Base-by-base conservation (phyloP, 2,113 vertebrate species). In the Pachypanchax playfairii region DNA sequence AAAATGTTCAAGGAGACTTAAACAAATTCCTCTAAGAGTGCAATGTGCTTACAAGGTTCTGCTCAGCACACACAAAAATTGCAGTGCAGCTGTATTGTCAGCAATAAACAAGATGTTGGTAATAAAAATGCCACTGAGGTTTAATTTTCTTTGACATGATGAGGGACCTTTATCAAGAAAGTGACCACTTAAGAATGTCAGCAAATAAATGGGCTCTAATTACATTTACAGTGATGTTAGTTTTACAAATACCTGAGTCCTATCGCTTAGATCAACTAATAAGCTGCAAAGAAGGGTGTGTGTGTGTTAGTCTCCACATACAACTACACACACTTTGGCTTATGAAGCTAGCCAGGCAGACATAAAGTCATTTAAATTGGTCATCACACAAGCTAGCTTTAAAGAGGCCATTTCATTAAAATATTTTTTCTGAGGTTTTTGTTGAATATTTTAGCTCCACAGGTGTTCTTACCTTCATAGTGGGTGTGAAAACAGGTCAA, bases 231-330 rank as follows among this genome's bases (percentile, higher is more conserved):
- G 6, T 22, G 9, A 17, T 22, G 31, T 22, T 26, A 18, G 17
- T 11, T 33, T 22, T 36, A 21, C 14, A 48, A 60, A 66, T 57
- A 79, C 48, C 58, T 51, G 48, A 51, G 38, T 55, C 31, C 51
- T 59, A 26, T 55, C 18, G 42, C 49, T 15, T n/a, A 46, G 52
- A 62, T 51, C 50, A 67, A 56, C 26, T 53, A 1, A 21, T 44
- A 35, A 17, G 51, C 42, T 25, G 21, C 11, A 26, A 22, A 56
- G 44, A 35, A 12, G 33, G 59, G 48, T 69, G 63, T 21, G 20
- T 28, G 63, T 39, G 28, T 49, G 39, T 80, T 65, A 48, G 41
- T 36, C 24, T 64, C 48, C 31, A 64, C 20, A 35, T 18, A 44
- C 35, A 21, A 54, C 22, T 47, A 38, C 36, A 62, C 41, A 59